phyloP scores from a whole-genome alignment of 2,888 invertebrate species.

The Ophraella communa region DNA sequence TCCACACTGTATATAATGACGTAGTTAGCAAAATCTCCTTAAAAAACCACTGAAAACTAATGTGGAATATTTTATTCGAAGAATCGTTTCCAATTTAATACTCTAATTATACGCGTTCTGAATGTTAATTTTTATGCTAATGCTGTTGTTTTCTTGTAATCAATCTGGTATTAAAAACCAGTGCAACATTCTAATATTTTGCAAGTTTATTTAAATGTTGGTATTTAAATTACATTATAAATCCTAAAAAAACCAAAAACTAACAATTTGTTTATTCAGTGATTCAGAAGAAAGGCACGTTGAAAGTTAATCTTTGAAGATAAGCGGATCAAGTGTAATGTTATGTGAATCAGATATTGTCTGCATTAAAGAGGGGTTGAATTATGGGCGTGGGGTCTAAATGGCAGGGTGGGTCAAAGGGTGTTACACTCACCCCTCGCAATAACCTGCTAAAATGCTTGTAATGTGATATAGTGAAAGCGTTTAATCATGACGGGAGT shows the following conservation, averaged over 20 bases:
- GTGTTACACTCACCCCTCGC: slow-evolving; percentile 36
- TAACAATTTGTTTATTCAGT: background rate
- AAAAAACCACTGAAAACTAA: no score
- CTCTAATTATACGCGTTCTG: no score
- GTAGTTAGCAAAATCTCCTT: no score
- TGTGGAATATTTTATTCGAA: no score
- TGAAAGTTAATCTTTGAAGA: slow-evolving; percentile 32
- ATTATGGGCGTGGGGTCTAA: slow-evolving; percentile 39
- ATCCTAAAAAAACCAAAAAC: slow-evolving; percentile 26
- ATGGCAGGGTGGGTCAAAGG: slow-evolving; percentile 43
- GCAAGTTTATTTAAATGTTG: background rate
- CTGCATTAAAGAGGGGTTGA: slow-evolving; percentile 31
- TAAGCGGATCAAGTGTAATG: slow-evolving; percentile 19
- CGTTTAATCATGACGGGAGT: slow-evolving; percentile 30
- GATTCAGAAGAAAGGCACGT: slow-evolving; percentile 27
- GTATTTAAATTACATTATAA: background rate
- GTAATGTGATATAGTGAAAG: slow-evolving; percentile 25
- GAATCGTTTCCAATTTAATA: no score
- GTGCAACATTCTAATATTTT: no score
- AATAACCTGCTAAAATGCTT: slow-evolving; percentile 37
- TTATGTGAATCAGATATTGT: slow-evolving; percentile 35
- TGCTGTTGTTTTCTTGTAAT: no score
- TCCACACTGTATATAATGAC: no score
- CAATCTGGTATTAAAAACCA: no score
- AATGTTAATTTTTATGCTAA: no score